Base-by-base conservation (phyloP, 2,888 invertebrate genomes). In the Steinernema scapterisci region DNA sequence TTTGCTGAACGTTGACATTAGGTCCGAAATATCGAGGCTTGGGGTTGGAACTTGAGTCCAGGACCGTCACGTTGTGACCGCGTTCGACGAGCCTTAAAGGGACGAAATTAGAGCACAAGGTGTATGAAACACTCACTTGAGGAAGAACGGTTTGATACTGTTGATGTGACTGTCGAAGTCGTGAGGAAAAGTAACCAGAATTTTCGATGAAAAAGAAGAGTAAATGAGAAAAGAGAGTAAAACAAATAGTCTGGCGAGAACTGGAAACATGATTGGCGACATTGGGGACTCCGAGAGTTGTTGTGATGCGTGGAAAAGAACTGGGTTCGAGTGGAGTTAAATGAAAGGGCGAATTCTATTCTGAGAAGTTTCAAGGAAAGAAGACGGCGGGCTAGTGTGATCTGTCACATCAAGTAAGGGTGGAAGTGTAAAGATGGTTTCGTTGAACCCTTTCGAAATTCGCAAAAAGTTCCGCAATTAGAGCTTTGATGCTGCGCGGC, bases 61-160 rank as follows among this genome's bases (percentile, higher is more conserved):
- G 54, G 27, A 81, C 76, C 6, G 79, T 79, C 16, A 81, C 77
- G 7, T 78, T 31, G 54, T 81, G 81, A 13, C 80, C 80, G 11
- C 54, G 79, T 9, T 71, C 45, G 13, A 72, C 76, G 38, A 79
- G 48, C 38, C 80, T 81, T 19, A 6, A 72, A 51, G 23, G 6
- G 71, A n/a, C 21, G 31, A 21, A 38, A 46, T 71, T 7, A 0
- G 0, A 19, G 43, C 2, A n/a, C 13, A 13, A 70, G 19, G 9
- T 19, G n/a, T n/a, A 21, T 11, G 19, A 44, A 16, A 16, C 1
- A 21, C 38, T 21, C 11, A 71, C 44, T 43, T 25, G 1, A n/a
- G 31, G 44, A 71, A 44, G 21, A 71, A 45, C 44, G 71, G 45
- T 44, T 44, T 44, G 19, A 70, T 38, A 21, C 70, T 70, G 44